Evolutionary conservation across 2,888 invertebrate genomes (phyloP).

Genomic region (Papilio gigon): DNA sequence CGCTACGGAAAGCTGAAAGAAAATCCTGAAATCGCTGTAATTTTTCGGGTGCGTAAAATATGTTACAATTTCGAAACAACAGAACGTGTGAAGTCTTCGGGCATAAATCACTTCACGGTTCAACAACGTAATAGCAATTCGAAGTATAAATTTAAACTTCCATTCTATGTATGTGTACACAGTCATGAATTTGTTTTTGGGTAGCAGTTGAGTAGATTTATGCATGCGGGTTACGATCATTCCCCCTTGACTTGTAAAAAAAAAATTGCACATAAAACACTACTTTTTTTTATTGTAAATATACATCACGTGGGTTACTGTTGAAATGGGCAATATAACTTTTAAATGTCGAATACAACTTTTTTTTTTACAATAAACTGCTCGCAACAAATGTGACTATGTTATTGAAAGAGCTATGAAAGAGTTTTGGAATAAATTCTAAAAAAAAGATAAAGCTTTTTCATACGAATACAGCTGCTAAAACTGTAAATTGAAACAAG

Average conservation of each 20-base stretch:
- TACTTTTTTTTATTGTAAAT: conserved; percentile 23
- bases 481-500: background rate
- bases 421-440: background rate
- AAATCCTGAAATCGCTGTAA: conserved; percentile 26
- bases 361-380: conserved; percentile 21
- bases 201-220: conserved; percentile 44
- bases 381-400: conserved; percentile 15
- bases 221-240: conserved; percentile 40
- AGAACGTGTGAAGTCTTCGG: conserved; percentile 45
- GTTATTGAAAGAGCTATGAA: conserved; percentile 28
- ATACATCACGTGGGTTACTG: conserved; percentile 16
- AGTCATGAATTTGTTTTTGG: conserved; percentile 44
- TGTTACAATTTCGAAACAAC: conserved; percentile 44
- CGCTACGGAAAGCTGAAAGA: background rate
- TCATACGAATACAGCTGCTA: background rate
- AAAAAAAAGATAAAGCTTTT: background rate
- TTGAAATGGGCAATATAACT: conserved; percentile 22
- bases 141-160: conserved; percentile 45
- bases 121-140: conserved; percentile 45
- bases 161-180: conserved; percentile 43
- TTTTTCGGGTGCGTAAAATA: conserved; percentile 43
- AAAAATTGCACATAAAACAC: conserved; percentile 32
- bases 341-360: conserved; percentile 23
- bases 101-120: conserved; percentile 47
- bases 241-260: conserved; percentile 34